Evolutionary conservation across 2,888 invertebrate species (phyloP).

Genomic region (Sarcophaga rosellei): DNA sequence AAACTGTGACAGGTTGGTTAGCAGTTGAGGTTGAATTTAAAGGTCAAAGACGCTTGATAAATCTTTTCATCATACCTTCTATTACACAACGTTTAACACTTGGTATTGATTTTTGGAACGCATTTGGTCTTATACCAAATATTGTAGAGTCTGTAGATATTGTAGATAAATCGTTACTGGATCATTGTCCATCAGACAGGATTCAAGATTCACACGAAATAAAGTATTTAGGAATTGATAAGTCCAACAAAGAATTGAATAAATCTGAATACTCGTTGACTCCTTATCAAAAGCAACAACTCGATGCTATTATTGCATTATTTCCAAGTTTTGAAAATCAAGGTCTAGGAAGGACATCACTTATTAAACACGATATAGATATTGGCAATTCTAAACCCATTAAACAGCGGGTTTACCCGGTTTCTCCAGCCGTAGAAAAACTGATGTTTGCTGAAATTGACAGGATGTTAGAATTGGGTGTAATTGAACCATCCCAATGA

Average conservation of each 20-base stretch:
- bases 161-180: background rate
- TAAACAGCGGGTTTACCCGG: conserved; percentile 46
- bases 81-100: conserved; percentile 34
- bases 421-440: conserved; percentile 33
- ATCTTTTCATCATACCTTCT: conserved; percentile 43
- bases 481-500: conserved; percentile 1
- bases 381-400: conserved; percentile 32
- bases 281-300: too few relatives aligned
- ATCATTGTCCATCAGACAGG: too few relatives aligned
- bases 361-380: conserved; percentile 27
- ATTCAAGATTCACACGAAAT: background rate
- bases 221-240: background rate
- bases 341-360: conserved; percentile 5
- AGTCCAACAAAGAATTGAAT: background rate
- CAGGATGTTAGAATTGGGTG: conserved; percentile 21
- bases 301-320: too few relatives aligned
- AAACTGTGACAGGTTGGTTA: conserved; percentile 26
- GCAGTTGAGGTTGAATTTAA: conserved; percentile 18
- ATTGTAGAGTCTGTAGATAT: conserved; percentile 29
- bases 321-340: background rate
- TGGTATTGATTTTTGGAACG: conserved; percentile 45
- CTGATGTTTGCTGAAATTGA: conserved; percentile 38
- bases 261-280: background rate
- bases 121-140: conserved; percentile 33
- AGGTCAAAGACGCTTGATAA: background rate